Evolutionary conservation across 2,888 invertebrate genomes (phyloP), one percentile per base, ranked within the genome.

Genomic region (Tetheella fluctuosa): DNA sequence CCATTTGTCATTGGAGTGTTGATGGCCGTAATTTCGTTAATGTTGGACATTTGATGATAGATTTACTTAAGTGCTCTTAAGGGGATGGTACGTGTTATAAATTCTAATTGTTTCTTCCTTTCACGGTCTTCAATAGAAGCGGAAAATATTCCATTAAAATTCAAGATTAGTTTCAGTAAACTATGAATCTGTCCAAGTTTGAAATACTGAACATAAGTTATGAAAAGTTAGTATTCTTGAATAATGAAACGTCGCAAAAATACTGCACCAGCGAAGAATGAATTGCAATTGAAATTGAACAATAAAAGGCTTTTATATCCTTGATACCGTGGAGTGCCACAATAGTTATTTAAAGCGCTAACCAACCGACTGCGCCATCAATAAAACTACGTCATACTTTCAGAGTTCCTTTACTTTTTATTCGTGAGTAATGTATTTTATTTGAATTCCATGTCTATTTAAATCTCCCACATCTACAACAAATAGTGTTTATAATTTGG

Each of bases 1-100:
- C 77, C 81, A 87, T 90, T 88, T 90, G 89, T 91, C 90, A 90
- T 85, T 80, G 80, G 71, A 74, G 80, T 79, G 84, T 79, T 86
- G 86, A 89, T 88, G 80, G 81, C 77, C 70, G 79, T 86, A 83
- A 88, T 90, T 88, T 84, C 85, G 79, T 81, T 69, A 55, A 55
- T 55, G 55, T n/a, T 34, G 55, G 55, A 37, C 55, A 55, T 55
- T 55, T 55, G 55, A 55, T 55, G 55, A 55, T 55, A 55, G 55
- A 55, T 55, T 55, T 55, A 55, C 55, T 55, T 34, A 23, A 55
- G 30, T 55, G 55, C 34, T 37, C 37, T 37, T 37, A 10, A 6
- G 23, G 55, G 17, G 20, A 48, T 20, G 48, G 20, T 1, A 20
- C 20, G 48, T 20, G 20, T 8, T 48, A 48, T 48, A n/a, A 48